Evolutionary conservation across 92 coral and sea anemone genomes (phyloP).

Genomic region (Phenganax marumi): DNA sequence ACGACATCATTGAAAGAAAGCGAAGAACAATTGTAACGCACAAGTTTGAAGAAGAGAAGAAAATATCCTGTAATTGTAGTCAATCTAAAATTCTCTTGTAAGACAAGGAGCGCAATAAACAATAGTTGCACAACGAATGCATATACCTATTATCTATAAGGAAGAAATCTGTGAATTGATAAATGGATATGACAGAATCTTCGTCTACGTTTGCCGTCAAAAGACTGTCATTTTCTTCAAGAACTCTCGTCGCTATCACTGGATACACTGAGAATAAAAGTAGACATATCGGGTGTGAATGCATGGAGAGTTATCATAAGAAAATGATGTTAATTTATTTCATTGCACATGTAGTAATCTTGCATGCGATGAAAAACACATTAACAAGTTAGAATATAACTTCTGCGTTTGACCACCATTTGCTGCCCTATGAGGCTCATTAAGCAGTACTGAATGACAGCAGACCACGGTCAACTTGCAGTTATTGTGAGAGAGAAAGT

Average conservation of each 20-base stretch:
- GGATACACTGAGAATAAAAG: conserved; percentile 81
- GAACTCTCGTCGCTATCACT: conserved; percentile 73
- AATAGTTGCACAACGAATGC: neutral
- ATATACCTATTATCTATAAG: conserved; percentile 78
- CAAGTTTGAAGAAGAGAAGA: neutral
- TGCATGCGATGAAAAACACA: too few species aligned
- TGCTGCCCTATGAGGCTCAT: too few species aligned
- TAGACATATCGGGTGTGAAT: neutral
- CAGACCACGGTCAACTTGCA: too few species aligned
- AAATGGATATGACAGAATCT: conserved; percentile 75
- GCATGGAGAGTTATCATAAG: neutral
- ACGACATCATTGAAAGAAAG: neutral
- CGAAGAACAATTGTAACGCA: neutral
- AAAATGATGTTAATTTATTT: too few species aligned
- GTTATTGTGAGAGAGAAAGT: too few species aligned
- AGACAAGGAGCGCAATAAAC: neutral
- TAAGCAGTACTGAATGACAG: too few species aligned
- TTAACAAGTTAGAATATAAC: too few species aligned
- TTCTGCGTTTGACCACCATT: too few species aligned
- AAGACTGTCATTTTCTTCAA: conserved; percentile 75
- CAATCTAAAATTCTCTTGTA: neutral
- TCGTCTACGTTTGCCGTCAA: conserved; percentile 56
- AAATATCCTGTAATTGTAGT: neutral
- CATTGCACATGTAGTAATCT: too few species aligned
- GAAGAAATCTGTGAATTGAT: conserved; percentile 89